Evolutionary conservation across 2,888 invertebrate genomes (phyloP).

Genomic region (Lingula anatina): DNA sequence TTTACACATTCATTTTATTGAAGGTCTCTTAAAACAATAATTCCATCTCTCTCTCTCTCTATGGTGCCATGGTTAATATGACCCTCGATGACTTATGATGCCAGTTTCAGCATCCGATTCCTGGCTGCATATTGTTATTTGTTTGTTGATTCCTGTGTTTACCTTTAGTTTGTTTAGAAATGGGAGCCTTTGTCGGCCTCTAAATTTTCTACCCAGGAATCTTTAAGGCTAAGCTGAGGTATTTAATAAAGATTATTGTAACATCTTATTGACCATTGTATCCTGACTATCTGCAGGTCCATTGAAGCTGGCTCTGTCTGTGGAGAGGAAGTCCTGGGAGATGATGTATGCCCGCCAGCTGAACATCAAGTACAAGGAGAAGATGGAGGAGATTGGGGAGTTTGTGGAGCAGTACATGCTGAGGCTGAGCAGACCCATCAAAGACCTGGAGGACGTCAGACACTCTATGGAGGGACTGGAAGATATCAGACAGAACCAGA

Average conservation of each 20-base stretch:
- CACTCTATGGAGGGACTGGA: slow-evolving; percentile 75
- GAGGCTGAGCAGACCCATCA: slow-evolving; percentile 60
- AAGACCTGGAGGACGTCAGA: slow-evolving; percentile 62
- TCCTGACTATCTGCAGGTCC: too few relatives aligned
- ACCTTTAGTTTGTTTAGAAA: too few relatives aligned
- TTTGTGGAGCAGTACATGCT: slow-evolving; percentile 74
- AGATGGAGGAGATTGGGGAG: slow-evolving; percentile 66
- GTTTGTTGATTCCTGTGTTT: too few relatives aligned
- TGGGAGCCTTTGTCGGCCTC: too few relatives aligned
- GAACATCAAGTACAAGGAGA: slow-evolving; percentile 65
- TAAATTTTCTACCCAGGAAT: too few relatives aligned
- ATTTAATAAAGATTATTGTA: neutral
- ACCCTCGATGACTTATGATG: too few relatives aligned
- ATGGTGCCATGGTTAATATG: too few relatives aligned
- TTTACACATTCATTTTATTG: too few relatives aligned
- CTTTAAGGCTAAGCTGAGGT: neutral
- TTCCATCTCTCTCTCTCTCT: too few relatives aligned
- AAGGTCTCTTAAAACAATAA: too few relatives aligned
- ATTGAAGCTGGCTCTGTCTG: slow-evolving; percentile 56
- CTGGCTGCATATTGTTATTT: too few relatives aligned
- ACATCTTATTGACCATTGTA: neutral
- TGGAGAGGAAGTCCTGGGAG: slow-evolving; percentile 79
- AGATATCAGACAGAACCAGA: slow-evolving; percentile 65
- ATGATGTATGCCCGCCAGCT: slow-evolving; percentile 66
- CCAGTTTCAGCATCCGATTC: too few relatives aligned